These are phyloP conservation scores for Graptemys geographica DNA, from an alignment of 2,797 vertebrate species.

Conservation along the genomic window DNA sequence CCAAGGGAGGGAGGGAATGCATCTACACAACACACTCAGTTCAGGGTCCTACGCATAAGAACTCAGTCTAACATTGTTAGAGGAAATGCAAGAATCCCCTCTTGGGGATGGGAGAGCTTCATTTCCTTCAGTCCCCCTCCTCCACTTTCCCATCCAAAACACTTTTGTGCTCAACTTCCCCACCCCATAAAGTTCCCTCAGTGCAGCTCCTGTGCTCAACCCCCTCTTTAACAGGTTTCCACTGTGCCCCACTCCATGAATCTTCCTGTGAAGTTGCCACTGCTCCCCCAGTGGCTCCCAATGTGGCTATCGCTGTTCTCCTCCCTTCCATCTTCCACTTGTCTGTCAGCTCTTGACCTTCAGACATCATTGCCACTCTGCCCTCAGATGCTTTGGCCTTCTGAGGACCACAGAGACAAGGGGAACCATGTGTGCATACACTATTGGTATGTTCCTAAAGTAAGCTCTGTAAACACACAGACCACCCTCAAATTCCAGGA, in stretches of 20 bases:
- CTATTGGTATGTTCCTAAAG: neutral
- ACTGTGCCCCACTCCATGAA: neutral
- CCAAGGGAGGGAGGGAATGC: neutral
- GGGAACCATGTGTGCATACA: neutral
- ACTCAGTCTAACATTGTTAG: neutral
- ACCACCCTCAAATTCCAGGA: neutral
- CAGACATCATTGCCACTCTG: neutral
- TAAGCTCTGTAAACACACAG: neutral
- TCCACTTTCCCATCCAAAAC: neutral
- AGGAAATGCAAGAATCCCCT: neutral
- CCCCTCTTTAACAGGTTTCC: neutral
- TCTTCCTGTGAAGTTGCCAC: neutral
- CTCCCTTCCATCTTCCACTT: neutral
- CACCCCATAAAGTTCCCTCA: neutral
- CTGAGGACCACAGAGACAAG: neutral
- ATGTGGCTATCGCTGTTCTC: neutral
- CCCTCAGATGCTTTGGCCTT: accelerated
- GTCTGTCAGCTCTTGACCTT: neutral
- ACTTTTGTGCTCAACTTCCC: accelerated
- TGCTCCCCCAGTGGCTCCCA: accelerated
- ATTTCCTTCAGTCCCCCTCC: neutral
- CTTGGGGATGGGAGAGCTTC: neutral
- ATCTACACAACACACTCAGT: accelerated
- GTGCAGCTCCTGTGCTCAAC: neutral
- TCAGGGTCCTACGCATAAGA: neutral